Percentiles rank a stretch among this genome's conserved stretches.
These are phyloP conservation scores for Drosophila nigrodunni DNA, from an alignment of 1,140 invertebrate species.

Conservation along the genomic window DNA sequence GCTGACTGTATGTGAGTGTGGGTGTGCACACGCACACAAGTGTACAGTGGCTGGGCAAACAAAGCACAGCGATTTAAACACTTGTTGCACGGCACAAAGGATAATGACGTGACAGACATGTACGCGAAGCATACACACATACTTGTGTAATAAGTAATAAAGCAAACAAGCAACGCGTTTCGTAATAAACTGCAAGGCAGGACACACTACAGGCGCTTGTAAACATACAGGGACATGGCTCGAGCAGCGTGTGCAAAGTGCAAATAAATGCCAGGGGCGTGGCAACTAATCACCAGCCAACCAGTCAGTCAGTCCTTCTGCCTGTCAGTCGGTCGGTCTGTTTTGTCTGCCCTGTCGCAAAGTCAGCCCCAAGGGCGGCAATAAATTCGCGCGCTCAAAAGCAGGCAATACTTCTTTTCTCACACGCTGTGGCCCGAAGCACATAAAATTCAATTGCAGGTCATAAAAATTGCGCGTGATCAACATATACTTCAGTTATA, in stretches of 20 bases:
- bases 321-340: constrained; percentile 16
- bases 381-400: constrained; percentile 56
- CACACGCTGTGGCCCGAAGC: not conserved
- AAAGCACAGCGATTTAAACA: constrained; percentile 72
- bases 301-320: constrained; percentile 13
- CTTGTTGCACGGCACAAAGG: constrained; percentile 76
- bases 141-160: constrained; percentile 63
- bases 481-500: constrained; percentile 33
- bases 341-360: not conserved
- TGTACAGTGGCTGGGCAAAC: constrained; percentile 55
- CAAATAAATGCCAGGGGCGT: constrained; percentile 55
- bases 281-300: constrained; percentile 57
- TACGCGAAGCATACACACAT: constrained; percentile 16
- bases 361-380: constrained; percentile 33
- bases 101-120: constrained; percentile 68
- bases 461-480: constrained; percentile 74
- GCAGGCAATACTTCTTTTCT: constrained; percentile 58
- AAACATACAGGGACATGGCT: constrained; percentile 9
- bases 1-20: constrained; percentile 31
- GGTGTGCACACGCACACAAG: constrained; percentile 14
- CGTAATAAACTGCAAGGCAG: constrained; percentile 62
- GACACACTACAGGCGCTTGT: constrained; percentile 30
- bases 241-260: constrained; percentile 25
- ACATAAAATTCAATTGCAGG: constrained; percentile 78
- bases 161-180: constrained; percentile 59